phyloP scores from a whole-genome alignment of 2,888 invertebrate genomes.

The Cyrtodaria siliqua region DNA sequence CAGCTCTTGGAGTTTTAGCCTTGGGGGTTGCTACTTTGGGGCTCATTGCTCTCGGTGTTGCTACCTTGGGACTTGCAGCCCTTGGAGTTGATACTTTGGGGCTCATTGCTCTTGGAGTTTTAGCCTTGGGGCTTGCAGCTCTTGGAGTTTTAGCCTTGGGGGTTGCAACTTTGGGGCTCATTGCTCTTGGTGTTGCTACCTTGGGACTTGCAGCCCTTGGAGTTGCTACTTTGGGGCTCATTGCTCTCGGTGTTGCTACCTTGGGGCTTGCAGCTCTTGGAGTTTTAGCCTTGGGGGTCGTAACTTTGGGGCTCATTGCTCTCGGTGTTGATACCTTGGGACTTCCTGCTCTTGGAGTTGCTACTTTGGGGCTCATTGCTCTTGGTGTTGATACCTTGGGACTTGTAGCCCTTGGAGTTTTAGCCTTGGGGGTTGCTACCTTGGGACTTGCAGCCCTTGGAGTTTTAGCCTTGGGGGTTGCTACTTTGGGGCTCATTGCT shows the following conservation, averaged over 20 bases:
- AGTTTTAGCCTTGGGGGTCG: constrained; percentile 44
- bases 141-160: constrained; percentile 18
- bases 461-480: constrained; percentile 25
- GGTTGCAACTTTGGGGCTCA: constrained; percentile 22
- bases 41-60: constrained; percentile 19
- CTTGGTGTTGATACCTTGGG: constrained; percentile 40
- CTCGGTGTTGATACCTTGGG: constrained; percentile 51
- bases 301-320: constrained; percentile 42
- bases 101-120: constrained; percentile 16
- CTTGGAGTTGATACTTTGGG: constrained; percentile 24
- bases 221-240: too few species aligned
- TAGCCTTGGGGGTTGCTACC: constrained; percentile 51
- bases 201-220: constrained; percentile 31
- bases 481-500: constrained; percentile 19
- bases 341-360: constrained; percentile 29
- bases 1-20: constrained; percentile 23
- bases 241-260: too few species aligned
- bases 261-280: constrained; percentile 35
- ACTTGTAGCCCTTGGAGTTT: constrained; percentile 42
- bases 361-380: constrained; percentile 11
- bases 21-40: constrained; percentile 38
- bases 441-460: constrained; percentile 38
- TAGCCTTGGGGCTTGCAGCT: constrained; percentile 11
- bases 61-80: constrained; percentile 20
- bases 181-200: constrained; percentile 17